These are phyloP conservation scores for Lycophotia porphyrea DNA, from an alignment of 2,888 invertebrate genomes.

Conservation along the genomic window DNA sequence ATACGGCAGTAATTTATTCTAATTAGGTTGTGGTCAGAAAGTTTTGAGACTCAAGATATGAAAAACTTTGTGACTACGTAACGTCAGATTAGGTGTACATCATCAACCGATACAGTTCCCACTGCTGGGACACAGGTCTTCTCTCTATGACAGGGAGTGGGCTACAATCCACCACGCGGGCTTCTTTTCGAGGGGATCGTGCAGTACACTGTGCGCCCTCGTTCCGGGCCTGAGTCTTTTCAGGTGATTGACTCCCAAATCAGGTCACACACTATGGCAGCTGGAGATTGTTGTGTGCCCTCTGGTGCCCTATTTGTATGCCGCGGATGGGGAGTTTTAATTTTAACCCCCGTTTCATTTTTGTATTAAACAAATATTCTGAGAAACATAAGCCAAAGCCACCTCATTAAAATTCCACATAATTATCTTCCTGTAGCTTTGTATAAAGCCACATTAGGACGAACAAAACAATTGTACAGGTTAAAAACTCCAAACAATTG, in stretches of 20 bases:
- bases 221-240: no score
- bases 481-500: slow-evolving; percentile 13
- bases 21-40: slow-evolving; percentile 19
- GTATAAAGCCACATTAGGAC: slow-evolving; percentile 16
- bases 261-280: not conserved
- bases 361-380: not conserved
- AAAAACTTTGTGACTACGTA: not conserved
- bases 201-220: no score
- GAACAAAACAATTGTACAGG: slow-evolving; percentile 41
- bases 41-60: not conserved
- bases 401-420: slow-evolving; percentile 38
- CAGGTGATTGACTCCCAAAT: not conserved
- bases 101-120: not conserved
- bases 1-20: slow-evolving; percentile 9
- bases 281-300: no score
- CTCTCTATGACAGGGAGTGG: not conserved
- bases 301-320: not conserved
- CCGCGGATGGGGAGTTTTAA: not conserved
- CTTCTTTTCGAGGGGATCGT: no score
- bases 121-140: not conserved
- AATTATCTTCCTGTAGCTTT: slow-evolving; percentile 19
- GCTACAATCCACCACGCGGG: no score
- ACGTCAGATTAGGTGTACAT: not conserved
- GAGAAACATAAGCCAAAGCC: not conserved
- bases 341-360: not conserved